Evolutionary conservation across 2,797 vertebrate species (phyloP), one percentile per base, ranked within the genome.

Genomic region (Acipenser transmontanus): DNA sequence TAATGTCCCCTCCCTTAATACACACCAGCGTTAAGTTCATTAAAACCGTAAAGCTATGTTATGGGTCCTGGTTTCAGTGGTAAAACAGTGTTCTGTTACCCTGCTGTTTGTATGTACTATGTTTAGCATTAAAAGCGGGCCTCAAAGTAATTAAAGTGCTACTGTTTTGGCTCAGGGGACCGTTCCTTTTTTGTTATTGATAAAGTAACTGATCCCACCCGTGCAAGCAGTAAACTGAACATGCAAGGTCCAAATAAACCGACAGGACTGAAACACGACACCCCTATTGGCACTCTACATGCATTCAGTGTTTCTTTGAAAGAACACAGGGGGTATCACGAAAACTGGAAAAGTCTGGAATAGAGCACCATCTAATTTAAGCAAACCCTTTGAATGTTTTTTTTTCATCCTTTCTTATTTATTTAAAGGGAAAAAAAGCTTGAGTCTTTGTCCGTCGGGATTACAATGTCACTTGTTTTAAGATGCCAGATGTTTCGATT

Each of bases 381-480:
- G 88, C 79, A 88, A 85, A 82, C 82, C 83, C 88, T 88, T 89
- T 92, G 91, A 94, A 91, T 83, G 76, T 80, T 73, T 80, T 76
- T 74, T 81, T 81, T 86, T 86, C 76, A 80, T 85, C 83, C 74
- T 73, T 80, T 79, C 76, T 76, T 79, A 77, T 82, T 70, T 81
- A 74, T 75, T 79, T 77, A 77, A 72, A 78, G 76, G 76, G 77
- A 72, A 20, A 68, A 70, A 74, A 71, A 86, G 85, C 89, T 89
- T 85, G 82, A 81, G 79, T 79, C 83, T 91, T 89, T 90, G 88
- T 91, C 87, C 84, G 81, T 79, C 59, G 64, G 86, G 88, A 89
- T 92, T 88, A 92, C 84, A 89, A 87, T 89, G 86, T 90, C 86
- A 88, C 88, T 88, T 89, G 88, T 89, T 88, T 87, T 89, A 84